Conservation (phyloP, 2,113 vertebrate species). For the Isurus oxyrinchus region DNA sequence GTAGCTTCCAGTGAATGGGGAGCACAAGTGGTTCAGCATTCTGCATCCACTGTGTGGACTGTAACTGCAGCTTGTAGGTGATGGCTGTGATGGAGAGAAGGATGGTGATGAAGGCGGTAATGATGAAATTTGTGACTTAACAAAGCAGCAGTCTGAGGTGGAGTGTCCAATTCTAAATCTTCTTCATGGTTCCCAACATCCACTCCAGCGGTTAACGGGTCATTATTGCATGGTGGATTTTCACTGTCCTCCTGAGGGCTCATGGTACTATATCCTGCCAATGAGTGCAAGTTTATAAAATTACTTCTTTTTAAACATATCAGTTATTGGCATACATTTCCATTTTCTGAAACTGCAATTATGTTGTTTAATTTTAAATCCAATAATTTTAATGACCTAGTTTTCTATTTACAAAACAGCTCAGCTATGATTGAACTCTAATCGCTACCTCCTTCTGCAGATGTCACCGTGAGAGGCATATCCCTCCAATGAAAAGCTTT, state of each 20-base stretch:
- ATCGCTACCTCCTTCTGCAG: not conserved
- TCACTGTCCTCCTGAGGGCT: slow-evolving; percentile 98
- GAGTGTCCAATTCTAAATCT: slow-evolving; percentile 87
- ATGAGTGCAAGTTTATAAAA: not conserved
- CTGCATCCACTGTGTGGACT: slow-evolving; percentile 89
- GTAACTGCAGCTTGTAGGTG: slow-evolving; percentile 92
- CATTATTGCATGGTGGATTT: slow-evolving; percentile 87
- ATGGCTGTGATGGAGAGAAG: slow-evolving; percentile 76
- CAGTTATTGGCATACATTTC: not conserved
- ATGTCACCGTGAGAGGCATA: not conserved
- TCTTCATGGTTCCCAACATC: slow-evolving; percentile 91
- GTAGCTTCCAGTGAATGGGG: not conserved
- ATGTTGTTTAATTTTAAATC: not conserved
- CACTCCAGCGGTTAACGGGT: slow-evolving; percentile 83
- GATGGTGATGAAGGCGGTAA: slow-evolving; percentile 71
- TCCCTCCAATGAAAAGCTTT: not conserved
- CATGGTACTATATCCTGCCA: slow-evolving; percentile 94
- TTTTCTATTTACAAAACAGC: not conserved
- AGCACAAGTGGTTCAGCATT: slow-evolving; percentile 66
- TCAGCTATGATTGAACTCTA: not conserved
- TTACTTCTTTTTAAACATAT: not conserved
- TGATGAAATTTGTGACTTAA: slow-evolving; percentile 93
- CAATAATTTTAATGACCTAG: not conserved
- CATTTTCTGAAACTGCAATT: not conserved
- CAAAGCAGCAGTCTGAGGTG: slow-evolving; percentile 86